Evolutionary conservation across 2,888 invertebrate species (phyloP), one percentile per base, ranked within the genome.

Genomic region (Apoderus coryli): DNA sequence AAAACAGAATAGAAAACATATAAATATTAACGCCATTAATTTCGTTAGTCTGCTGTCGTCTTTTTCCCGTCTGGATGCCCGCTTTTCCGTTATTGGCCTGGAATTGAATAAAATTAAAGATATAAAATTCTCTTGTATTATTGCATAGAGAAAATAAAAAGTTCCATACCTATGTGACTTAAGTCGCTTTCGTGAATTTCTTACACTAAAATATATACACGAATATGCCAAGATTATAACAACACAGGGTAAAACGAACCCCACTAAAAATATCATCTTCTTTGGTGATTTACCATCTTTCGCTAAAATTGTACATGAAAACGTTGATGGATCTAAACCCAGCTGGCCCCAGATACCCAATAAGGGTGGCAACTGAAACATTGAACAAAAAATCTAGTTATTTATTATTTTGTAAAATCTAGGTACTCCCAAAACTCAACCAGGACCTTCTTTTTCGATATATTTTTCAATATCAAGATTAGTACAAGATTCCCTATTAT

Each of bases 291-390:
- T 64, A 22, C 77, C 79, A 49, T 79, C 65, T 49, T 81, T 77
- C 38, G 70, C 68, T 27, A 88, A 63, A 43, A 89, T 86, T 12
- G 89, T 90, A 56, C 90, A 90, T 1, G 88, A 88, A 54, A 88
- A 89, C 2, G 86, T 84, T 11, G 69, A 64, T 14, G 68, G 63
- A 44, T 86, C 78, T 19, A 86, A 60, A 0, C 88, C 89, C 38
- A 90, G 65, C 43, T 69, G 72, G 10, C 89, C 89, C 88, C 88
- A 89, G 10, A 81, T 59, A 30, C 78, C 85, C 6, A 84, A 56
- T 12, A 85, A 61, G 0, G 88, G 80, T 3, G 84, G 85, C 13
- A 84, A 56, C 67, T 85, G 60, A 14, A 65, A 57, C 1, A 38
- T 29, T 34, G 24, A 19, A 19, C 19, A 19, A 6, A 19, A 7